A percentile compares a stretch with the other conserved stretches of the same genome.
phyloP scores from a whole-genome alignment of 1,140 invertebrate species.

The Physella acuta region DNA sequence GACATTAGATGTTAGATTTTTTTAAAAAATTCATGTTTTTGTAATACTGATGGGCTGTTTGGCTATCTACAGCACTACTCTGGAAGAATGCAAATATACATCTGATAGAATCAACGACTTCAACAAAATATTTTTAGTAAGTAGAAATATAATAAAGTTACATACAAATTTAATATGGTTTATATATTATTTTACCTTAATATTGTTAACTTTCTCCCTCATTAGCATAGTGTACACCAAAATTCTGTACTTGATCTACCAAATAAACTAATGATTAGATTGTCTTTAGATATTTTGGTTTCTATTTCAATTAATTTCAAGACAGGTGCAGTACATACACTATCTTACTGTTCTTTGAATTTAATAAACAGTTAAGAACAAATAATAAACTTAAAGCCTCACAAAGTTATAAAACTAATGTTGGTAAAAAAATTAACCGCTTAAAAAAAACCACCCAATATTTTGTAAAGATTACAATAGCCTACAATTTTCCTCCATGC shows the following conservation, averaged over 20 bases:
- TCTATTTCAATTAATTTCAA: not conserved
- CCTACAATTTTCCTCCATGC: too few relatives aligned
- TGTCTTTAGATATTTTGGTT: not conserved
- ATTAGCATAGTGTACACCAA: not conserved
- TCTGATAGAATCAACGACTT: constrained; percentile 38
- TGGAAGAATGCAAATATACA: constrained; percentile 45
- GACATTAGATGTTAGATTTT: too few relatives aligned
- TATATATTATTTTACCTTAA: not conserved
- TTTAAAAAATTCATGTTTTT: too few relatives aligned
- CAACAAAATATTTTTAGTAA: constrained; percentile 35
- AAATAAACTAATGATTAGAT: not conserved
- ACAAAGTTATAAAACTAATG: too few relatives aligned
- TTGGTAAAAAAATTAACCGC: too few relatives aligned
- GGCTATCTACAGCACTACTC: too few relatives aligned
- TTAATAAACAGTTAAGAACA: not conserved
- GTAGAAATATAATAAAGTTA: constrained; percentile 5
- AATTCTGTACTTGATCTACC: not conserved
- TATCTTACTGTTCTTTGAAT: not conserved
- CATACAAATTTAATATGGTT: not conserved
- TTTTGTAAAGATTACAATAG: too few relatives aligned
- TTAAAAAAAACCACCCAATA: too few relatives aligned
- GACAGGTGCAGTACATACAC: not conserved
- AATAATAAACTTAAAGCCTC: not conserved
- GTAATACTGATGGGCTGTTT: too few relatives aligned
- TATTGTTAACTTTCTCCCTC: not conserved